Evolutionary conservation across 2,888 invertebrate species (phyloP).

Genomic region (Bedellia somnulentella): DNA sequence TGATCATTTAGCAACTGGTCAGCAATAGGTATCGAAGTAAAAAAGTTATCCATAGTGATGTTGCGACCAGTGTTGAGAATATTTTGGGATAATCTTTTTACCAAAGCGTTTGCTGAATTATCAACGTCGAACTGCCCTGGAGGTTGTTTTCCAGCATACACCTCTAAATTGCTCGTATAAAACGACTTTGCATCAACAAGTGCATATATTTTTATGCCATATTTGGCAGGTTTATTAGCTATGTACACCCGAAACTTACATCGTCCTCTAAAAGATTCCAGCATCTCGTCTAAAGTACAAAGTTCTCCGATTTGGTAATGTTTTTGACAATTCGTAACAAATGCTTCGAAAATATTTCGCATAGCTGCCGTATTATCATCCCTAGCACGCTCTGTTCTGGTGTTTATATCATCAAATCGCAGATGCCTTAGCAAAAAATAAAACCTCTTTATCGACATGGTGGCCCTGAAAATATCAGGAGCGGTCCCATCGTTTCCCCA

Average conservation of each 20-base stretch:
- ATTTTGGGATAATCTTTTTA: constrained; percentile 7
- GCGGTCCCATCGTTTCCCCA: constrained; percentile 6
- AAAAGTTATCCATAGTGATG: constrained; percentile 10
- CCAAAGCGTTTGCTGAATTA: constrained; percentile 9
- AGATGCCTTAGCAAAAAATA: constrained; percentile 7
- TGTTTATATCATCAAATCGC: constrained; percentile 8
- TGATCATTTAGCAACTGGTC: too few species aligned
- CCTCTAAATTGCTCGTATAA: constrained; percentile 10
- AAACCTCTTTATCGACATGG: too few species aligned
- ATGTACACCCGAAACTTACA: constrained; percentile 10
- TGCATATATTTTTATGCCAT: constrained; percentile 10
- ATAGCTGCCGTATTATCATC: constrained; percentile 8
- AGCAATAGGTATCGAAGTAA: constrained; percentile 11
- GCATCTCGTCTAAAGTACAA: constrained; percentile 10
- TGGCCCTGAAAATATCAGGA: constrained; percentile 7
- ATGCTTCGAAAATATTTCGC: constrained; percentile 6
- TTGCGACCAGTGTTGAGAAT: constrained; percentile 10
- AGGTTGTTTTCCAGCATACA: constrained; percentile 11
- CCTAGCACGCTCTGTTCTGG: constrained; percentile 6
- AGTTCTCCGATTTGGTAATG: constrained; percentile 8
- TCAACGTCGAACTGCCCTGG: constrained; percentile 7
- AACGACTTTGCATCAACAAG: constrained; percentile 9
- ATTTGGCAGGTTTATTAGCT: constrained; percentile 11
- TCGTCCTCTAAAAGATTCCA: constrained; percentile 9
- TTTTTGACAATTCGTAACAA: constrained; percentile 5